phyloP scores from a whole-genome alignment of 2,113 vertebrate species.

The Naja naja region DNA sequence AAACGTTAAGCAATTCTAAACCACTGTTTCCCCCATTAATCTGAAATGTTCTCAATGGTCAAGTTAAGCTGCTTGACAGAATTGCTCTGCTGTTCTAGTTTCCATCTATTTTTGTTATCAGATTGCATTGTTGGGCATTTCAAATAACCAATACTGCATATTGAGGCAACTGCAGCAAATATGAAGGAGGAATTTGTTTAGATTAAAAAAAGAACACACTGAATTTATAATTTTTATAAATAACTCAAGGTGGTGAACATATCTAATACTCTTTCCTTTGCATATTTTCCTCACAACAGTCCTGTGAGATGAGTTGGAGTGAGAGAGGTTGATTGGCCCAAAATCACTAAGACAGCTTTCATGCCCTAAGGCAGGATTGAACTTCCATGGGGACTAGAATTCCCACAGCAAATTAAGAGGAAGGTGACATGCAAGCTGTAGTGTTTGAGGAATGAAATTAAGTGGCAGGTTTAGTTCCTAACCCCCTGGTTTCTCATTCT shows the following conservation, averaged over 20 bases:
- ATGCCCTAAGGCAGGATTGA: not conserved
- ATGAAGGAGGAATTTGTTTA: not conserved
- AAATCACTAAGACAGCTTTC: not conserved
- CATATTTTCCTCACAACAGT: not conserved
- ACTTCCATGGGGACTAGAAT: not conserved
- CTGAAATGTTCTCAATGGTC: not conserved
- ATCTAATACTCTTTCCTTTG: not conserved
- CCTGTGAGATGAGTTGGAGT: not conserved
- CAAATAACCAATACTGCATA: not conserved
- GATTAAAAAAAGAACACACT: not conserved
- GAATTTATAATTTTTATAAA: not conserved
- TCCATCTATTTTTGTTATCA: not conserved
- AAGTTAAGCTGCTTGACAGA: not conserved
- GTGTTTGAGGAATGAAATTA: not conserved
- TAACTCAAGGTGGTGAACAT: not conserved
- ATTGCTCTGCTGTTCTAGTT: not conserved
- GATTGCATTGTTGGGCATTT: not conserved
- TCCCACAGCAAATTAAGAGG: not conserved
- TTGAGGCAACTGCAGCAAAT: not conserved
- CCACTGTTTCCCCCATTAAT: not conserved
- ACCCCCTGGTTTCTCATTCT: not conserved
- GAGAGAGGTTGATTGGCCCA: not conserved
- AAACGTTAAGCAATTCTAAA: not conserved
- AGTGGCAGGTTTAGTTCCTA: not conserved
- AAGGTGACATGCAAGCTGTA: not conserved